Evolutionary conservation across 2,888 invertebrate genomes (phyloP).

Genomic region (Tyria jacobaeae): DNA sequence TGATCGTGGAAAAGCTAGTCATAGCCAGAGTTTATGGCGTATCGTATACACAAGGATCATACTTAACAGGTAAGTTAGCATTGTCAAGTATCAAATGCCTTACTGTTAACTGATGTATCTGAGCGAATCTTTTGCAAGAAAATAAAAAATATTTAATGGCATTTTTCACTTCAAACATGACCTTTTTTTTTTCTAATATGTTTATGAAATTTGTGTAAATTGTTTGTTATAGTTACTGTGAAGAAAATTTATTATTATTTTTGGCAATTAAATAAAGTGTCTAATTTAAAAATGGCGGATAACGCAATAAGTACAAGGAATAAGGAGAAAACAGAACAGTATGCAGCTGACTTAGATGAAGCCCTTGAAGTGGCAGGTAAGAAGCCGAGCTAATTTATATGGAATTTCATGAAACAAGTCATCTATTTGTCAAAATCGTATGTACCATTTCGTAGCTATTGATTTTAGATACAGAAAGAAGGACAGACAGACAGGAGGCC

Average conservation of each 20-base stretch:
- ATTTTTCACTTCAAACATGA: too few relatives aligned
- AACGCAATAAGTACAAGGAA: neutral
- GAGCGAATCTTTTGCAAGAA: too few relatives aligned
- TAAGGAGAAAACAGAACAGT: neutral
- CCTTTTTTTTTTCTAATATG: neutral
- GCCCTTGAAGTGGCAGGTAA: constrained; percentile 18
- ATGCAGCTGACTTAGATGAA: constrained; percentile 11
- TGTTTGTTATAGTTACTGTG: neutral
- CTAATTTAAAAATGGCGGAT: neutral
- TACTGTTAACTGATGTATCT: too few relatives aligned
- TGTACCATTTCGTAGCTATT: too few relatives aligned
- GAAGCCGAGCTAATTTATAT: too few relatives aligned
- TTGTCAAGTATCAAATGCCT: too few relatives aligned
- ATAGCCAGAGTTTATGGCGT: neutral
- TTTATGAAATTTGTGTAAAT: neutral
- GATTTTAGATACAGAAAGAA: too few relatives aligned
- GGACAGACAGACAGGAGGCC: too few relatives aligned
- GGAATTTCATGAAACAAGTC: too few relatives aligned
- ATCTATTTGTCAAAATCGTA: too few relatives aligned
- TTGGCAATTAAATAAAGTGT: neutral
- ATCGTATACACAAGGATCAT: neutral
- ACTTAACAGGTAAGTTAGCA: neutral
- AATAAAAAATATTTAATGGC: too few relatives aligned
- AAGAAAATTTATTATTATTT: neutral
- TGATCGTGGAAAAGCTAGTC: neutral